These are phyloP conservation scores for Colletes collaris DNA, from an alignment of 2,888 invertebrate species.

Conservation along the genomic window DNA sequence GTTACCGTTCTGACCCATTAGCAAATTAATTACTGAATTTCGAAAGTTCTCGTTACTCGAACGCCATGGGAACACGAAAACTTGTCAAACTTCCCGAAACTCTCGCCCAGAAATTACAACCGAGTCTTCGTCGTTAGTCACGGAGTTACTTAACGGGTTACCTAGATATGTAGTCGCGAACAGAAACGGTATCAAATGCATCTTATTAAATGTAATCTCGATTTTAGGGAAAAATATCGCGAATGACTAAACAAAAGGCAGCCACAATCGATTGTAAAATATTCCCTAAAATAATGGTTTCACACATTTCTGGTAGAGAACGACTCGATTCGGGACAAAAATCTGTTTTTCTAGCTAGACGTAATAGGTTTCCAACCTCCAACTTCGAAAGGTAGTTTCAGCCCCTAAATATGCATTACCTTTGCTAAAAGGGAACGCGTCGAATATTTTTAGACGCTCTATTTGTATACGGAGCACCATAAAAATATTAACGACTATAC, in stretches of 20 bases:
- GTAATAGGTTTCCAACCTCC: too few relatives aligned
- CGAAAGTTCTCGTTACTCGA: slow-evolving; percentile 37
- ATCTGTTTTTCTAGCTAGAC: too few relatives aligned
- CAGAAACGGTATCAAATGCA: slow-evolving; percentile 46
- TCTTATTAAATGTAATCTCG: slow-evolving; percentile 55
- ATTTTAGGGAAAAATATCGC: background rate
- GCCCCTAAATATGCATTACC: too few relatives aligned
- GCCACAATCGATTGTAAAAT: too few relatives aligned
- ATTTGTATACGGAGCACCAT: too few relatives aligned
- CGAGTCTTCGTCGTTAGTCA: slow-evolving; percentile 59
- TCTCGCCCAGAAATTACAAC: slow-evolving; percentile 62
- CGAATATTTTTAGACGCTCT: too few relatives aligned
- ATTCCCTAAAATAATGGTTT: too few relatives aligned
- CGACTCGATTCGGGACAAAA: too few relatives aligned
- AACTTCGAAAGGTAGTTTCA: too few relatives aligned
- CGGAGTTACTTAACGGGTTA: slow-evolving; percentile 52
- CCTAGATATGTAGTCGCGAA: slow-evolving; percentile 32
- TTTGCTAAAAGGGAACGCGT: too few relatives aligned
- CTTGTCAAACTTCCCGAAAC: slow-evolving; percentile 65
- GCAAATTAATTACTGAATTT: slow-evolving; percentile 52
- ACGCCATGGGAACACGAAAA: slow-evolving; percentile 49
- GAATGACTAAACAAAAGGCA: too few relatives aligned
- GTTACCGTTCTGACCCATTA: slow-evolving; percentile 31
- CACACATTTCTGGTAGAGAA: too few relatives aligned
- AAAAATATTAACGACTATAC: background rate